Base-by-base conservation (phyloP, 23 tunicate species). In the Ciona savignyi region DNA sequence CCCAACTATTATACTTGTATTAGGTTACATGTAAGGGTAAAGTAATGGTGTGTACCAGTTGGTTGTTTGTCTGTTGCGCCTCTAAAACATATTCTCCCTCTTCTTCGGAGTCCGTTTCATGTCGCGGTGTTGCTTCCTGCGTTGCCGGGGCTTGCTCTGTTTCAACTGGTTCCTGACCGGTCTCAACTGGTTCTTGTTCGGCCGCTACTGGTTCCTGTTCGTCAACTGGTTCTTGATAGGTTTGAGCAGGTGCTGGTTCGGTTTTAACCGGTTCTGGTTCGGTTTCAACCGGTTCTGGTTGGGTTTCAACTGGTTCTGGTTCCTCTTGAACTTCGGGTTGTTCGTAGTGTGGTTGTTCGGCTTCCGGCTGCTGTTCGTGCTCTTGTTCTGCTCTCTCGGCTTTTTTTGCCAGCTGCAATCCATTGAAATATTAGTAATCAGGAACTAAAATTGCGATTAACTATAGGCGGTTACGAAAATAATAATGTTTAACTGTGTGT, bases 31-130 rank as follows among this genome's bases (percentile, higher is more conserved):
- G n/a, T n/a, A n/a, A n/a, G n/a, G n/a, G n/a, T n/a, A n/a, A n/a
- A n/a, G n/a, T n/a, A n/a, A n/a, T n/a, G n/a, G n/a, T n/a, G n/a
- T n/a, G n/a, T n/a, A n/a, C n/a, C 56, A 6, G 11, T 42, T 42
- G 56, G 15, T 6, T 42, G 15, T 72, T 30, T 4, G 48, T 48
- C 49, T 72, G 76, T 25, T 42, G 27, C 34, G 72, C 65, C n/a
- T 81, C 70, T 4, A 73, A 26, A 20, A 81, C 66, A 73, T 81
- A 81, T 30, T 81, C 85, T 33, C 85, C 85, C 51, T 81, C 85
- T 9, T 61, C 72, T 3, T 80, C 84, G 0, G 70, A 72, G 25
- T 81, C 78, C 4, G 85, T 72, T 23, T 81, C 78, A 30, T 19
- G 78, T 9, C 22, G 51, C 24, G 65, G 31, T 1, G 70, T 11